Percentiles rank a stretch among this genome's conserved stretches.
Conservation (phyloP, 2,888 invertebrate species). For the Clitarchus hookeri region DNA sequence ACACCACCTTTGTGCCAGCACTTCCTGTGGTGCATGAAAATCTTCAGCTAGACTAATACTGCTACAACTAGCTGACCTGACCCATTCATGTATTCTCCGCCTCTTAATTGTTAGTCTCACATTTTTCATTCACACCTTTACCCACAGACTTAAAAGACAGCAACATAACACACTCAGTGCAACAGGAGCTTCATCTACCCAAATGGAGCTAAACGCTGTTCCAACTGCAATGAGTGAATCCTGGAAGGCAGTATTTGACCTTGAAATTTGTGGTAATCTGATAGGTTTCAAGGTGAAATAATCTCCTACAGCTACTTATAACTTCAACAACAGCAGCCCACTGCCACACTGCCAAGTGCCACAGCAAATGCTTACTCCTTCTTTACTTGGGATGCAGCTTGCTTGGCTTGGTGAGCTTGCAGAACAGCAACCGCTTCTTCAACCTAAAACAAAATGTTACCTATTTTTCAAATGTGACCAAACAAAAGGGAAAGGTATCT, state of each 20-base stretch:
- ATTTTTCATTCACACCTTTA: neutral
- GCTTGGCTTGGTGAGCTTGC: conserved; percentile 96
- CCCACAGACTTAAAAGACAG: neutral
- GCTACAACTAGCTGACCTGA: no score
- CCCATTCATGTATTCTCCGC: no score
- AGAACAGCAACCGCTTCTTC: conserved; percentile 98
- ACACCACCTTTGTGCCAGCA: no score
- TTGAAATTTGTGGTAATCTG: conserved; percentile 10
- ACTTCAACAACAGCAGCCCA: neutral
- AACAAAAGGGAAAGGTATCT: no score
- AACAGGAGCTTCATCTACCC: neutral
- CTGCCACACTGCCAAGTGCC: neutral
- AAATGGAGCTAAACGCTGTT: neutral
- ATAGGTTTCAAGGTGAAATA: neutral
- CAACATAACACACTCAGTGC: neutral
- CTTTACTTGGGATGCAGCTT: conserved; percentile 58
- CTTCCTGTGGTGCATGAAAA: no score
- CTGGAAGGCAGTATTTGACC: neutral
- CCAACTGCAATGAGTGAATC: neutral
- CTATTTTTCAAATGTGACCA: no score
- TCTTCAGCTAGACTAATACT: no score
- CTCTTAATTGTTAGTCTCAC: no score
- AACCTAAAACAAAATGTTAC: conserved; percentile 56
- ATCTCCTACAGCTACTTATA: neutral
- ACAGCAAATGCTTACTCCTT: conserved; percentile 29